These are phyloP conservation scores for Antedon mediterranea DNA, from an alignment of 53 echinoderm and acorn worm species.

Conservation along the genomic window DNA sequence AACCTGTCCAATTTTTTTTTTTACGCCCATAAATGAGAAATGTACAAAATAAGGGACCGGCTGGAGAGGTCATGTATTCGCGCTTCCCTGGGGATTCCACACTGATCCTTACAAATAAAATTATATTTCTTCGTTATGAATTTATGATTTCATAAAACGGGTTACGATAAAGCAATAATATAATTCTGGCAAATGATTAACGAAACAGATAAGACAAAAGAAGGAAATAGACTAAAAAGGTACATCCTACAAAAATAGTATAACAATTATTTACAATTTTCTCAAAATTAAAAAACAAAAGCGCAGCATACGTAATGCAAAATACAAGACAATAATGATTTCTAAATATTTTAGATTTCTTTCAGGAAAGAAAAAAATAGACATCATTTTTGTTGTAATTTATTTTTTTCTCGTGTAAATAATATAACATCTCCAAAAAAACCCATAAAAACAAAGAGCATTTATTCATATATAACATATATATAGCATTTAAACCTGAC, in stretches of 20 bases:
- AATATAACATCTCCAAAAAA: background rate
- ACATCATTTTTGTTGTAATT: background rate
- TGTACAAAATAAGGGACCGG: background rate
- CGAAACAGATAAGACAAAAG: background rate
- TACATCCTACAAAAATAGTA: too few species aligned
- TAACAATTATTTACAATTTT: too few species aligned
- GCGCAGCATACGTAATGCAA: too few species aligned
- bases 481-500: background rate
- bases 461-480: background rate
- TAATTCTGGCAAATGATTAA: background rate
- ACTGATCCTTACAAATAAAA: background rate
- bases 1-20: background rate
- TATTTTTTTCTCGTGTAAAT: background rate
- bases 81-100: background rate
- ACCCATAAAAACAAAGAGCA: background rate
- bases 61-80: background rate
- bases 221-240: too few species aligned
- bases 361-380: too few species aligned
- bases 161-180: background rate
- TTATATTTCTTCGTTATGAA: background rate
- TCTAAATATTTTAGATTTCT: too few species aligned
- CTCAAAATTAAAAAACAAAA: too few species aligned
- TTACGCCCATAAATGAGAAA: background rate
- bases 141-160: background rate
- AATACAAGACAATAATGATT: too few species aligned